Evolutionary conservation across 1,140 invertebrate species (phyloP), one percentile per base, ranked within the genome.

Genomic region (Leptopilina boulardi): DNA sequence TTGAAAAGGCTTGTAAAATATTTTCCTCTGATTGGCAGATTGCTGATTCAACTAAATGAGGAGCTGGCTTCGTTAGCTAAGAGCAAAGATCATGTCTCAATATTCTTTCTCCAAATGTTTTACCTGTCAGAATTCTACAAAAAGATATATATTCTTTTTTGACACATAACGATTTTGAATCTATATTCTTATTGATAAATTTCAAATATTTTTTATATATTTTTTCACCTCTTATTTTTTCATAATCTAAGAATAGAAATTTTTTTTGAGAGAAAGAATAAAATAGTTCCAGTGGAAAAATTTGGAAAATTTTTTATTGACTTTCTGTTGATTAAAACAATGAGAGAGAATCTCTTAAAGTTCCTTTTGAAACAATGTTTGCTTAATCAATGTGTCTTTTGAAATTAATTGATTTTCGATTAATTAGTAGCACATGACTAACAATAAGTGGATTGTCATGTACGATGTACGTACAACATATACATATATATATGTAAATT

Each of bases 21-120:
- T 34, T 66, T 66, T 66, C 23, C 30, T 23, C 15, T 30, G 23
- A 66, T 66, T 66, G 23, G 56, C 56, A 66, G 56, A 66, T 23
- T 66, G 0, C 19, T 66, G 2, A 66, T 21, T 34, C 15, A 15
- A 13, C 26, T 30, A 59, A 59, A 59, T 59, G 23, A 66, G 23
- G 8, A 26, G 23, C 56, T 15, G 23, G 10, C 23, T 66, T 66
- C 56, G 56, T 66, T 66, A 23, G 13, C 6, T 66, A 66, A 66
- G 5, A 30, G 23, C 2, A 66, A 11, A 26, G 11, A 26, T n/a
- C 15, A 51, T 13, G 21, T 23, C 19, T 59, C 8, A 13, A 59
- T 23, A n/a, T 21, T 10, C 21, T 23, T 59, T 4, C 19, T 23
- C 6, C 3, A n/a, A n/a, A n/a, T n/a, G n/a, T n/a, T n/a, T n/a